Evolutionary conservation across 2,113 vertebrate species (phyloP), one percentile per base, ranked within the genome.

Genomic region (Cyprinodon brontotheroides): DNA sequence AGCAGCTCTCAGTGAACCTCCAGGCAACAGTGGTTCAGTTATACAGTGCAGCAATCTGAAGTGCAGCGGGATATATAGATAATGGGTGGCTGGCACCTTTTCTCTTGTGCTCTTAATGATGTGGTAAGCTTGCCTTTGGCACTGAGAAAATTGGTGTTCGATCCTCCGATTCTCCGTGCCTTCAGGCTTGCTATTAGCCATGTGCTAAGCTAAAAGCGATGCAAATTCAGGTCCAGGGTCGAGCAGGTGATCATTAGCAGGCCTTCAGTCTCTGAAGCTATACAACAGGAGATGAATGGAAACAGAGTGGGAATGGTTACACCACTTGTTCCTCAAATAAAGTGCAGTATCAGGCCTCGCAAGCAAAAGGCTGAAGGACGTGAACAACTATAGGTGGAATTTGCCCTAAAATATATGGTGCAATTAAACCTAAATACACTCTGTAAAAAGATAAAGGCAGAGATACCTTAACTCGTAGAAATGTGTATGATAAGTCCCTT

Each of bases 161-260:
- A 93, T 92, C 87, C 76, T 81, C 62, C 59, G 36, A 74, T 29
- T 29, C 29, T 29, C 29, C 4, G 61, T 61, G 73, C 85, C 92
- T 89, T 82, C 67, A 36, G 90, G 91, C 88, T 81, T 78, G 83
- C 91, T 85, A 93, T 92, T 92, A 92, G 89, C 92, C 79, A 83
- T 61, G 82, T 89, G 90, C 88, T 91, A 93, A 92, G 88, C 87
- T 88, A 86, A 92, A 92, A 92, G 89, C 89, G 90, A 93, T 93
- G 92, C 89, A 92, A 92, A 93, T 91, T 65, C 50, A 70, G 61
- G 84, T 89, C 86, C 79, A 64, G 77, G 88, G 91, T 89, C 84
- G 85, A 86, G 68, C 79, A 83, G 77, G 59, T 75, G 73, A 84
- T 91, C 91, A 91, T 92, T 91, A 91, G 82, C 69, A 82, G 83